phyloP scores from a whole-genome alignment of 2,797 vertebrate genomes.

The Semotilus atromaculatus region DNA sequence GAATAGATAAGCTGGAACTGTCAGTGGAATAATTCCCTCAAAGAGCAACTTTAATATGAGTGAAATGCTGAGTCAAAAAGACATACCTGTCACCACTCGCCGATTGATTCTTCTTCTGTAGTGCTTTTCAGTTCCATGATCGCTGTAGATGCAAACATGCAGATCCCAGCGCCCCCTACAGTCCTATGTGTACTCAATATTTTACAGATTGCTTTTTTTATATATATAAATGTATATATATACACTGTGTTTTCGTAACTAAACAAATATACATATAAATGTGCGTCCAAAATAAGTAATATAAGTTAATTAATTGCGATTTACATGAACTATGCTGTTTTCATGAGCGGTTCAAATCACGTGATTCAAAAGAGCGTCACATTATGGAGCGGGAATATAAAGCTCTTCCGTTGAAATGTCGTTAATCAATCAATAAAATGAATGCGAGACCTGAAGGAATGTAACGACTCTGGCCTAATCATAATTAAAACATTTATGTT shows the following conservation, averaged over 20 bases:
- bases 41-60: neutral
- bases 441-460: neutral
- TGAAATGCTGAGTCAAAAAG: neutral
- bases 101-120: constrained; percentile 12
- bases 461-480: neutral
- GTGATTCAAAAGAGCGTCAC: neutral
- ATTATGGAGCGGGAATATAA: neutral
- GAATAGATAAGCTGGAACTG: neutral
- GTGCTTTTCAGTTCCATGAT: neutral
- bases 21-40: neutral
- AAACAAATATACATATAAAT: neutral
- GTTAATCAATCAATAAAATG: neutral
- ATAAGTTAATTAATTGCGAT: no score
- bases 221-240: no score
- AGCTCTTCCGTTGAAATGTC: constrained; percentile 3
- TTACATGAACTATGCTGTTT: neutral
- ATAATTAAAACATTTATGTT: neutral
- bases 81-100: neutral
- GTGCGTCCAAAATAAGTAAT: neutral
- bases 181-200: neutral
- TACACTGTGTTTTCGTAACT: neutral
- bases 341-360: neutral
- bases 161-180: constrained; percentile 4
- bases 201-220: neutral
- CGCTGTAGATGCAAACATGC: neutral